These are phyloP conservation scores for Colinus virginianus DNA, from an alignment of 2,113 vertebrate species.

Conservation along the genomic window DNA sequence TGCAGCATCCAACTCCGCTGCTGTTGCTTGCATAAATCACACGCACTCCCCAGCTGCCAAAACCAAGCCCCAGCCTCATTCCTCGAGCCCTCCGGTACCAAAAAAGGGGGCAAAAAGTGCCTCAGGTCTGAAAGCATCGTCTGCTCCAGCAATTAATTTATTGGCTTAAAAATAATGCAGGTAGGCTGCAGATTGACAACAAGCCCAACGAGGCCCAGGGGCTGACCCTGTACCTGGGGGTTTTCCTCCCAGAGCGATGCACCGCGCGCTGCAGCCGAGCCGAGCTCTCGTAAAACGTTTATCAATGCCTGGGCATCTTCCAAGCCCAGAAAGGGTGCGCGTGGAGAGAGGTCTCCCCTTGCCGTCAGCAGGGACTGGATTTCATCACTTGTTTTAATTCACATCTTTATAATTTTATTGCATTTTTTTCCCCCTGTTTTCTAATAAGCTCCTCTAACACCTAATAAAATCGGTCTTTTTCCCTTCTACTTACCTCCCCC, in stretches of 20 bases:
- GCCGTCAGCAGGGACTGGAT: slow-evolving; percentile 39
- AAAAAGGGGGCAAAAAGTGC: slow-evolving; percentile 33
- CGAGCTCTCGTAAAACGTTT: slow-evolving; percentile 54
- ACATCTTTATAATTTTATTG: slow-evolving; percentile 27
- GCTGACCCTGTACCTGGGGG: background rate
- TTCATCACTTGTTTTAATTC: slow-evolving; percentile 59
- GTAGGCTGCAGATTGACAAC: slow-evolving; percentile 40
- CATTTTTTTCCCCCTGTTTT: background rate
- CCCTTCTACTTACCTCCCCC: slow-evolving; percentile 72
- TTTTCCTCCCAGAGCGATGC: slow-evolving; percentile 10
- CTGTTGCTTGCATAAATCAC: slow-evolving; percentile 41
- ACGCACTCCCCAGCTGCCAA: slow-evolving; percentile 40
- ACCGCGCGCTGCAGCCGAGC: slow-evolving; percentile 14
- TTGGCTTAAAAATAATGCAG: slow-evolving; percentile 64
- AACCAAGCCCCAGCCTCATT: slow-evolving; percentile 45
- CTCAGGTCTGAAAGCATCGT: slow-evolving; percentile 37
- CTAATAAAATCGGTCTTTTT: slow-evolving; percentile 60
- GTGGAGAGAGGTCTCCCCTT: slow-evolving; percentile 5
- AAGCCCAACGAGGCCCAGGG: slow-evolving; percentile 57
- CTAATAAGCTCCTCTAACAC: slow-evolving; percentile 60
- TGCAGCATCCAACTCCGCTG: slow-evolving; percentile 29
- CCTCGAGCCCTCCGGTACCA: slow-evolving; percentile 41
- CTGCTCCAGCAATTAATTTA: slow-evolving; percentile 67
- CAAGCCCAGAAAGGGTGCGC: slow-evolving; percentile 39
- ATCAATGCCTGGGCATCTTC: slow-evolving; percentile 65